Conservation (phyloP, 2,888 invertebrate species). For the Sussaba pulchella region DNA sequence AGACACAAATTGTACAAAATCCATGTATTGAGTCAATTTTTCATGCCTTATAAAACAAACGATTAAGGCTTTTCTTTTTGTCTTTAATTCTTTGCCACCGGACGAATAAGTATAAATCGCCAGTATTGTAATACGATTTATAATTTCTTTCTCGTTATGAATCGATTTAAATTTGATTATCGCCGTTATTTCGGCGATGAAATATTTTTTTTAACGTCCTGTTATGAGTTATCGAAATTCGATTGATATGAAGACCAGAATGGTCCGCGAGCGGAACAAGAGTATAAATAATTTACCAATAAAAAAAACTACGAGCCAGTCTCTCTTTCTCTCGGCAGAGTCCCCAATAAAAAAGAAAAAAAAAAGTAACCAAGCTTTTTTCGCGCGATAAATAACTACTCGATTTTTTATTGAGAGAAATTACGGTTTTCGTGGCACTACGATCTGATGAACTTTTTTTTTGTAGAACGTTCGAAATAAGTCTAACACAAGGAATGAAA, state of each 20-base stretch:
- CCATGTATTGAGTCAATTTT: constrained; percentile 74
- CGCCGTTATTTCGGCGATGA: constrained; percentile 10
- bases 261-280: constrained; percentile 20
- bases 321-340: constrained; percentile 6
- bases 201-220: constrained; percentile 26
- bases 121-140: constrained; percentile 59
- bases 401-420: no score
- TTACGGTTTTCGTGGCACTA: no score
- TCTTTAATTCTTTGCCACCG: constrained; percentile 55
- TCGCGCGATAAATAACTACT: constrained; percentile 17
- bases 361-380: constrained; percentile 27
- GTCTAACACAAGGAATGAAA: no score
- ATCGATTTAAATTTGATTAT: constrained; percentile 23
- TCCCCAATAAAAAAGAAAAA: no score
- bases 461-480: no score
- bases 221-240: constrained; percentile 37
- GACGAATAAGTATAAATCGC: constrained; percentile 70
- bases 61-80: constrained; percentile 54
- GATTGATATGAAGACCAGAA: constrained; percentile 49
- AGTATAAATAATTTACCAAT: neutral
- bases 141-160: constrained; percentile 39
- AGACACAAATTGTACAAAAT: constrained; percentile 69
- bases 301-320: constrained; percentile 20
- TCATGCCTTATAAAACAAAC: constrained; percentile 73
- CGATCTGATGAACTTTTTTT: no score